Base-by-base conservation (phyloP, 2,113 vertebrate species). In the Pelecanoides urinatrix region DNA sequence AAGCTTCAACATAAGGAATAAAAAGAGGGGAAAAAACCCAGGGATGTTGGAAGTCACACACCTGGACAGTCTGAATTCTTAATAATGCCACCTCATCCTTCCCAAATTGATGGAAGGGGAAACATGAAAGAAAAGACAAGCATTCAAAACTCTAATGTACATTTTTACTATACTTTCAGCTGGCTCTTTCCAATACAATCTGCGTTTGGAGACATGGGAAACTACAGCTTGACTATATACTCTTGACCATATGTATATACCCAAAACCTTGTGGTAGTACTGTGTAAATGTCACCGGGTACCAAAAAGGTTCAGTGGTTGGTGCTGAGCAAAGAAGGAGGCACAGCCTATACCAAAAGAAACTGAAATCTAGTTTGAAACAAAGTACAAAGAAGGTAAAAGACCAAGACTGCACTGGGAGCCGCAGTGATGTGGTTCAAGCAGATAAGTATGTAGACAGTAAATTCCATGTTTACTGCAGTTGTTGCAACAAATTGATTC, bases 401-500 rank as follows among this genome's bases (percentile, higher is more conserved):
- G 76, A 42, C 50, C 75, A 70, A 62, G 68, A 72, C 53, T 92
- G 45, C 55, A 6, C n/a, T 62, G 79, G 58, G 30, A 86, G 30
- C 62, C 59, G n/a, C 55, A 83, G 72, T 2, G 6, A 53, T 50
- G 78, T 49, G 27, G 75, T 61, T 70, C 32, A 74, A 70, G 27
- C 52, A 91, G 79, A 86, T 86, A 90, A 87, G 52, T 36, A 75
- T 55, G 49, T 34, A 72, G 88, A 86, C 79, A 93, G 70, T 76
- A 74, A 93, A 92, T 95, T 92, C 71, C 44, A 42, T 68, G 30
- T 90, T 96, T 92, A 74, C 42, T 79, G 83, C 76, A 62, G 67
- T n/a, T 6, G 0, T 58, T 0, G 0, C 72, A 83, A 84, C 45
- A 73, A 86, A 62, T 20, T 70, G 79, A 68, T 93, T 94, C 91